Conservation (phyloP, 2,113 vertebrate genomes). For the Lagopus muta region DNA sequence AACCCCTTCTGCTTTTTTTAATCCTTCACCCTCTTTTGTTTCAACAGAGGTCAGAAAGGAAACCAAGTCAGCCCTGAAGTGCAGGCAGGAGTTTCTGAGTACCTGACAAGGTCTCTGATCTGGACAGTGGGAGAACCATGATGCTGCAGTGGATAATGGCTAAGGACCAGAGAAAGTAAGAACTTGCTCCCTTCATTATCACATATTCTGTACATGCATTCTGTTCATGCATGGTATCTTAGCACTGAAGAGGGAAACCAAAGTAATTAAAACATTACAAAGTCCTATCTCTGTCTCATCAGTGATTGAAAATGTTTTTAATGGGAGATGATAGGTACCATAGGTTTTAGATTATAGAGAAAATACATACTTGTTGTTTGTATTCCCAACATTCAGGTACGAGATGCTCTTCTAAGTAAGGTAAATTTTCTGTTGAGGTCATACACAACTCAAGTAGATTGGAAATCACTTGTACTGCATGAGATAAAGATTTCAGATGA, state of each 20-base stretch:
- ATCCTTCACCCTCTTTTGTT: background rate
- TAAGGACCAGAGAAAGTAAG: background rate
- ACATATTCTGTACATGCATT: background rate
- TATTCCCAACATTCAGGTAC: background rate
- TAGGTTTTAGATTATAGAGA: background rate
- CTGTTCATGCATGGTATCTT: background rate
- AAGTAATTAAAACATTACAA: background rate
- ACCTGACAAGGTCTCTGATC: background rate
- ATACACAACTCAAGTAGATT: background rate
- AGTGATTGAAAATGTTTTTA: background rate
- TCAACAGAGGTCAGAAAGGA: background rate
- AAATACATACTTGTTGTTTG: accelerated
- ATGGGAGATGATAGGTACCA: background rate
- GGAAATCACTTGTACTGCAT: background rate
- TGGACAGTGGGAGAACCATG: background rate
- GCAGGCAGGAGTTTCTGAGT: background rate
- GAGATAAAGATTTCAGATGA: background rate
- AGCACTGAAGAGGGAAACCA: background rate
- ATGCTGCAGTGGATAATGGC: background rate
- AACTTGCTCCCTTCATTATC: background rate
- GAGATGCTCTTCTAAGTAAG: background rate
- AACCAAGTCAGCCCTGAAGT: background rate
- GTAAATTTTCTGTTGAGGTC: background rate
- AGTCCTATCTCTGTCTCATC: background rate
- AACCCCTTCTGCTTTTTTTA: background rate